Evolutionary conservation across 2,888 invertebrate genomes (phyloP).

Genomic region (Anticlea derivata): DNA sequence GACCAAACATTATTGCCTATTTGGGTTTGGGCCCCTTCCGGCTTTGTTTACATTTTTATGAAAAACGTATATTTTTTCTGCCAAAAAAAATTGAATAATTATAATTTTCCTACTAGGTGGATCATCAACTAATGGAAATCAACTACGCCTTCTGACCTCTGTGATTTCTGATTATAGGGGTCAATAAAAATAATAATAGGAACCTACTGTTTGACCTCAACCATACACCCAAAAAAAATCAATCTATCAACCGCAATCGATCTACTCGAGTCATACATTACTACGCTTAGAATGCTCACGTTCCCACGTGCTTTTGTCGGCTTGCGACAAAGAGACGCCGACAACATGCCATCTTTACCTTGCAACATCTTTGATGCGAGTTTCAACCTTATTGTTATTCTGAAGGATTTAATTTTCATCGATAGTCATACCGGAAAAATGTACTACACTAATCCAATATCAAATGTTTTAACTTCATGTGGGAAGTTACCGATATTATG

Average conservation of each 20-base stretch:
- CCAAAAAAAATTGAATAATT: too few species aligned
- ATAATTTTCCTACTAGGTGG: too few species aligned
- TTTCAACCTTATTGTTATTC: constrained; percentile 40
- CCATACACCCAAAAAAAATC: constrained; percentile 46
- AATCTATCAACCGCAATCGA: constrained; percentile 56
- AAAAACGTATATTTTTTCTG: too few species aligned
- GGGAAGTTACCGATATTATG: constrained; percentile 27
- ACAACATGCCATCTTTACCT: constrained; percentile 65
- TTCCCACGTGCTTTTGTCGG: constrained; percentile 83
- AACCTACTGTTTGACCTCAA: constrained; percentile 28
- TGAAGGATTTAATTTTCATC: constrained; percentile 40
- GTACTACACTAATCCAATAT: constrained; percentile 31
- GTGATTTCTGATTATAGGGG: background rate
- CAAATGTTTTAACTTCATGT: constrained; percentile 39
- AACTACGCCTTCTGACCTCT: background rate
- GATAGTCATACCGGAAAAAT: constrained; percentile 52
- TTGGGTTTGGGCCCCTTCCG: too few species aligned
- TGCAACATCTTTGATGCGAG: constrained; percentile 38
- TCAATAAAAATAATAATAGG: constrained; percentile 6
- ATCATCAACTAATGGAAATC: background rate
- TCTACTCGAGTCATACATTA: constrained; percentile 71
- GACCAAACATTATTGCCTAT: too few species aligned
- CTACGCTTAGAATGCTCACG: constrained; percentile 67
- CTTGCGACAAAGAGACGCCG: constrained; percentile 76
- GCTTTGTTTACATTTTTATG: too few species aligned